Evolutionary conservation across 2,797 vertebrate species (phyloP).

Genomic region (Chloroceryle amazona): DNA sequence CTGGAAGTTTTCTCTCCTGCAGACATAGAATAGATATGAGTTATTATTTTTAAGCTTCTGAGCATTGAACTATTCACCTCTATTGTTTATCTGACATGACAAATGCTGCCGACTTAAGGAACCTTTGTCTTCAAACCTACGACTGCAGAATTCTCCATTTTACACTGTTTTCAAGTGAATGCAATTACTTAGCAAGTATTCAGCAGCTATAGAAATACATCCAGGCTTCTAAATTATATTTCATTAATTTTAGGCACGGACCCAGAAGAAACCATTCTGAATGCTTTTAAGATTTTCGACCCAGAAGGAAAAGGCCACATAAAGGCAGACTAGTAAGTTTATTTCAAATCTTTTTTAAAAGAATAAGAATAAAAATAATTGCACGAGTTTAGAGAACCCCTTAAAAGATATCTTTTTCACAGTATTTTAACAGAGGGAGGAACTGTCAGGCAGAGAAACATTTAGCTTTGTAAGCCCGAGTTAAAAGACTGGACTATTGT

Average conservation of each 20-base stretch:
- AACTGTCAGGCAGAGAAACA: background rate
- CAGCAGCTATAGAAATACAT: slow-evolving; percentile 7
- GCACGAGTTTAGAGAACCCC: background rate
- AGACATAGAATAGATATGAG: slow-evolving; percentile 73
- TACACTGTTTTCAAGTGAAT: slow-evolving; percentile 37
- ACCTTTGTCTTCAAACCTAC: slow-evolving; percentile 59
- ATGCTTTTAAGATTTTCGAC: slow-evolving; percentile 93
- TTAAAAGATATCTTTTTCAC: slow-evolving; percentile 10
- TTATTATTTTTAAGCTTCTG: slow-evolving; percentile 76
- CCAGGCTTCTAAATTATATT: slow-evolving; percentile 41
- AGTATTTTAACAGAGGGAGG: background rate
- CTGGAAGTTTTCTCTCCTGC: slow-evolving; percentile 73
- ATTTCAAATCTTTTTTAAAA: slow-evolving; percentile 36
- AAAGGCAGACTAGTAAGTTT: slow-evolving; percentile 91
- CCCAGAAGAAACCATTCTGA: slow-evolving; percentile 92
- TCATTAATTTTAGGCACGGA: slow-evolving; percentile 87
- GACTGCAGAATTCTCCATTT: slow-evolving; percentile 62
- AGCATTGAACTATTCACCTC: slow-evolving; percentile 75
- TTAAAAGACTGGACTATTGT: background rate
- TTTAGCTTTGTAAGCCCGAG: background rate
- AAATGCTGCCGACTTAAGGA: slow-evolving; percentile 56
- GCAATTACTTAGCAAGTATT: slow-evolving; percentile 46
- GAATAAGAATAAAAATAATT: background rate
- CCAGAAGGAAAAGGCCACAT: slow-evolving; percentile 88
- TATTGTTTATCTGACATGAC: slow-evolving; percentile 76